These are phyloP conservation scores for Hydropsyche tenuis DNA, from an alignment of 1,140 invertebrate species.

Conservation along the genomic window DNA sequence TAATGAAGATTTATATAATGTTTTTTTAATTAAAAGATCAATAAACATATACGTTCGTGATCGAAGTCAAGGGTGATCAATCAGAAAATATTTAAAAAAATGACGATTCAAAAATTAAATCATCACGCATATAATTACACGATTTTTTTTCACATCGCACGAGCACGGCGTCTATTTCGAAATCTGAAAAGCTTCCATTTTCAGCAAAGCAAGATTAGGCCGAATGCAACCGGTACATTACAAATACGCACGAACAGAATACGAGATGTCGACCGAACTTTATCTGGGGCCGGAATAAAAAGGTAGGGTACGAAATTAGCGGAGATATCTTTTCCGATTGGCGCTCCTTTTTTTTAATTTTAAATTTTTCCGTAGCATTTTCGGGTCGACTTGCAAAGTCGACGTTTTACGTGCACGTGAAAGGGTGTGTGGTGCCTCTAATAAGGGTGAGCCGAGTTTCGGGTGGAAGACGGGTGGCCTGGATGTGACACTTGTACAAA, in stretches of 20 bases:
- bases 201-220: no score
- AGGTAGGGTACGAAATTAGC: background rate
- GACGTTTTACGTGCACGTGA: background rate
- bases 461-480: constrained; percentile 38
- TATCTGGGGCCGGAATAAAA: background rate
- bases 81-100: no score
- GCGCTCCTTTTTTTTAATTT: background rate
- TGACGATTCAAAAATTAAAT: no score
- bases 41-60: no score
- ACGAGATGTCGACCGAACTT: background rate
- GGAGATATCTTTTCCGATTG: constrained; percentile 10
- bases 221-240: no score
- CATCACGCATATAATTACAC: no score
- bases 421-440: constrained; percentile 14
- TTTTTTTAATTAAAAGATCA: no score
- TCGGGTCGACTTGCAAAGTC: background rate
- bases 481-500: constrained; percentile 50
- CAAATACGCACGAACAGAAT: constrained; percentile 5
- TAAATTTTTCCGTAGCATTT: background rate
- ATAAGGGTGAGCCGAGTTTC: constrained; percentile 33
- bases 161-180: no score
- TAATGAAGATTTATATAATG: no score
- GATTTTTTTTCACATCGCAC: no score
- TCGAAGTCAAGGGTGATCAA: no score
- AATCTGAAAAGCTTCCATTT: no score